Percentiles rank a stretch among this genome's conserved stretches.
Evolutionary conservation across 2,113 vertebrate genomes (phyloP).

Genomic region (Ibidorhyncha struthersii): DNA sequence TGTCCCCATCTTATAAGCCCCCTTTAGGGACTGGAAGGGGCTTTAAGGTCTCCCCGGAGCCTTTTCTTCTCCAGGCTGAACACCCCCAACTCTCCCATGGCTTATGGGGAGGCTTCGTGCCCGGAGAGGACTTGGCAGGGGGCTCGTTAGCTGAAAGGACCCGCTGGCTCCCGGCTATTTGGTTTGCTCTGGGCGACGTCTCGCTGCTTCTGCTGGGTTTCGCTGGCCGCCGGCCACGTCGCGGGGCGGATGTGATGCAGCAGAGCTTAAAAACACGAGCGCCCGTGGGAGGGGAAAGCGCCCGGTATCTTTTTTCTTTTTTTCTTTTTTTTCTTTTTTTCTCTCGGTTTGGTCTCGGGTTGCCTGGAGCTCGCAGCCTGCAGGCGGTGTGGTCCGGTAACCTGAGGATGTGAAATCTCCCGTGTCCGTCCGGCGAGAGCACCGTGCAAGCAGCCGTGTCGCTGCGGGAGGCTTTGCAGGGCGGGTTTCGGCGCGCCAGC

Average conservation of each 20-base stretch:
- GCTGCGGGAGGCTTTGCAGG: not conserved
- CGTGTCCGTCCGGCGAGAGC: not conserved
- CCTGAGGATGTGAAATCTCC: not conserved
- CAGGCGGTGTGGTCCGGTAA: not conserved
- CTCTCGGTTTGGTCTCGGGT: not conserved
- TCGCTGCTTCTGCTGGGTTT: not conserved
- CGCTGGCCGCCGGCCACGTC: not conserved
- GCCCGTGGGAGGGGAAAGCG: not conserved
- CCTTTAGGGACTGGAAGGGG: not conserved
- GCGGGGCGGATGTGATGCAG: not conserved
- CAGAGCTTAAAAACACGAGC: not conserved
- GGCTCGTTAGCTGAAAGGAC: not conserved
- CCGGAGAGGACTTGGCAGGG: not conserved
- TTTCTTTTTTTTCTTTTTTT: not conserved
- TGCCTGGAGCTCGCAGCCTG: not conserved
- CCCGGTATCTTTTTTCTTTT: not conserved
- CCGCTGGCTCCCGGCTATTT: not conserved
- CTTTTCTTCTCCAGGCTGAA: not conserved
- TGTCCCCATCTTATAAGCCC: too few relatives aligned
- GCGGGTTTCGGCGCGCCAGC: not conserved
- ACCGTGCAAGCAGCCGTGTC: rapidly evolving
- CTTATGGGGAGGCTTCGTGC: not conserved
- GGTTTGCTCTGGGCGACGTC: rapidly evolving
- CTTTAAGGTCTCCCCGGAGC: rapidly evolving
- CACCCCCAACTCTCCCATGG: not conserved